Conservation (phyloP, 2,113 vertebrate species). For the Baryphthengus martii region DNA sequence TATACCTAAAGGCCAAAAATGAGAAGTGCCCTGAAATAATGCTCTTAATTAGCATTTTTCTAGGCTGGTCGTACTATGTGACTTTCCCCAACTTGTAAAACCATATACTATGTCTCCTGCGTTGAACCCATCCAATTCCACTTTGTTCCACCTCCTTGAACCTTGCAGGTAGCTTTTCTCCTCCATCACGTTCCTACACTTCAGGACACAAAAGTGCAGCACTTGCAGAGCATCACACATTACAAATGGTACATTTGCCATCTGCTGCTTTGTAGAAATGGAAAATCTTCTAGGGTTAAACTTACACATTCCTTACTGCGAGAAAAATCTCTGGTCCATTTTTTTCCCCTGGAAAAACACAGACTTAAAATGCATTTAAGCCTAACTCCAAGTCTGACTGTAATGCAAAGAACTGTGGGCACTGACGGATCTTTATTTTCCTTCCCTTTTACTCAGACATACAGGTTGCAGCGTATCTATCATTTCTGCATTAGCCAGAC, state of each 20-base stretch:
- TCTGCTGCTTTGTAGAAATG: background rate
- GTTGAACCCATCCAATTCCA: background rate
- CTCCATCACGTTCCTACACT: background rate
- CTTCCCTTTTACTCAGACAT: background rate
- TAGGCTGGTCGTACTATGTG: background rate
- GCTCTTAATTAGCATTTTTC: background rate
- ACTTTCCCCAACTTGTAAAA: background rate
- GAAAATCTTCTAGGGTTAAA: background rate
- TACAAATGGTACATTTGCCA: background rate
- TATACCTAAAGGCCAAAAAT: background rate
- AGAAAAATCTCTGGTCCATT: background rate
- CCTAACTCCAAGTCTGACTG: background rate
- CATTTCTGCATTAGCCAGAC: constrained; percentile 4
- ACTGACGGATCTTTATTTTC: background rate
- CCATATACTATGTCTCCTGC: background rate
- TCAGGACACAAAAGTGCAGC: background rate
- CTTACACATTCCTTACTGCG: background rate
- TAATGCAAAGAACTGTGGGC: background rate
- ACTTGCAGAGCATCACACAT: background rate
- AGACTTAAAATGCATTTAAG: background rate
- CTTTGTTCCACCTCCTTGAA: background rate
- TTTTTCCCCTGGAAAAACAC: background rate
- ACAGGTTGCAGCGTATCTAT: background rate
- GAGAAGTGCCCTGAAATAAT: background rate
- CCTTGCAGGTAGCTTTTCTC: background rate